These are phyloP conservation scores for Thereuonema tuberculata DNA, from an alignment of 1,140 invertebrate genomes.

Conservation along the genomic window DNA sequence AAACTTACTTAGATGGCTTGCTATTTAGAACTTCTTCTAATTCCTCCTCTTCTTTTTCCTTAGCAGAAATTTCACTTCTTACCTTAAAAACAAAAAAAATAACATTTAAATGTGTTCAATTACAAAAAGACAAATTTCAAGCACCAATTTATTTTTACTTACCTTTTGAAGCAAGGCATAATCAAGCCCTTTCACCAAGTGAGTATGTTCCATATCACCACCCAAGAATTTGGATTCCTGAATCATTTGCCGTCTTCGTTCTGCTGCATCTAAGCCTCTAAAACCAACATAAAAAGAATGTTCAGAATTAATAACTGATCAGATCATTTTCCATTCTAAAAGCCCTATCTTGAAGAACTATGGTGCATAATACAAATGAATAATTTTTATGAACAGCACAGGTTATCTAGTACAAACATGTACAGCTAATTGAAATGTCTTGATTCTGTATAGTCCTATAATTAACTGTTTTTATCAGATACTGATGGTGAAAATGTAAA, in stretches of 20 bases:
- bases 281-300: background rate
- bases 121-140: no score
- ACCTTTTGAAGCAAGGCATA: slow-evolving; percentile 98
- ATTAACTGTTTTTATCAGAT: no score
- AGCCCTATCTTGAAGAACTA: no score
- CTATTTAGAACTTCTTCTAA: slow-evolving; percentile 29
- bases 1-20: slow-evolving; percentile 9
- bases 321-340: slow-evolving; percentile 8
- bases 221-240: slow-evolving; percentile 99
- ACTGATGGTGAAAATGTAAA: no score
- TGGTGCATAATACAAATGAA: no score
- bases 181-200: slow-evolving; percentile 99
- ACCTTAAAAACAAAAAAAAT: slow-evolving; percentile 31
- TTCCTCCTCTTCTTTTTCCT: slow-evolving; percentile 45
- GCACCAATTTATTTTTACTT: no score
- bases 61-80: slow-evolving; percentile 51
- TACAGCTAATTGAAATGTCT: no score
- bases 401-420: no score
- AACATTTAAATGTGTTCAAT: no score
- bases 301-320: background rate
- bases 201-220: slow-evolving; percentile 99
- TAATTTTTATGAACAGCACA: no score
- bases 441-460: no score
- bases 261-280: slow-evolving; percentile 67
- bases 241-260: slow-evolving; percentile 85